Conservation (phyloP, 2,113 vertebrate genomes). For the Tichodroma muraria region DNA sequence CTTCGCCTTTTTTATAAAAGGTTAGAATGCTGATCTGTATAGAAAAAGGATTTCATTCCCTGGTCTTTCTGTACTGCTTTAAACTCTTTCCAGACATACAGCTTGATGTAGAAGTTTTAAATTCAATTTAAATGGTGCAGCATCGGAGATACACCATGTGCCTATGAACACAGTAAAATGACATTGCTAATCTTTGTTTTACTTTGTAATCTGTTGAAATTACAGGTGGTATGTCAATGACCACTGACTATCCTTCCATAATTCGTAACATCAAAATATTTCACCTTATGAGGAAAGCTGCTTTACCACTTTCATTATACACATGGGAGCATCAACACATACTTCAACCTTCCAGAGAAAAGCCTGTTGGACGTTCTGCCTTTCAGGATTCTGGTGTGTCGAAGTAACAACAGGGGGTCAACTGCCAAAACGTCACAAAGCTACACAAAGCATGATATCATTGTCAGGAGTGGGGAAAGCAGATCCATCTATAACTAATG, state of each 20-base stretch:
- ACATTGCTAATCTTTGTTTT: background rate
- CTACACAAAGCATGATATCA: background rate
- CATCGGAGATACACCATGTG: background rate
- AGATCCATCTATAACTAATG: background rate
- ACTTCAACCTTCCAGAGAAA: background rate
- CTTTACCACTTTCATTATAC: background rate
- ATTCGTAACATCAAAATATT: background rate
- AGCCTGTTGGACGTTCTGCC: background rate
- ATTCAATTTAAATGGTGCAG: background rate
- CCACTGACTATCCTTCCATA: background rate
- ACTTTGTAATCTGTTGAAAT: background rate
- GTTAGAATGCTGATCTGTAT: background rate
- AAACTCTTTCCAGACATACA: background rate
- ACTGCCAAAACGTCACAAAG: background rate
- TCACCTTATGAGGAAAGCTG: background rate
- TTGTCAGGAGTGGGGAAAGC: background rate
- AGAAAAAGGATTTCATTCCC: background rate
- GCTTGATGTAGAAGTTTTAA: background rate
- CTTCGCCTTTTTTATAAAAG: background rate
- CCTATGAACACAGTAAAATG: background rate
- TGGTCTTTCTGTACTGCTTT: background rate
- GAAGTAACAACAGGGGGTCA: background rate
- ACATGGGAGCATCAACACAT: background rate
- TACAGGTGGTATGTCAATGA: background rate
- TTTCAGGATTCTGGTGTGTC: background rate